Percentiles rank a stretch among this genome's conserved stretches.
Evolutionary conservation across 2,888 invertebrate genomes (phyloP).

Genomic region (Campoplex nolae): DNA sequence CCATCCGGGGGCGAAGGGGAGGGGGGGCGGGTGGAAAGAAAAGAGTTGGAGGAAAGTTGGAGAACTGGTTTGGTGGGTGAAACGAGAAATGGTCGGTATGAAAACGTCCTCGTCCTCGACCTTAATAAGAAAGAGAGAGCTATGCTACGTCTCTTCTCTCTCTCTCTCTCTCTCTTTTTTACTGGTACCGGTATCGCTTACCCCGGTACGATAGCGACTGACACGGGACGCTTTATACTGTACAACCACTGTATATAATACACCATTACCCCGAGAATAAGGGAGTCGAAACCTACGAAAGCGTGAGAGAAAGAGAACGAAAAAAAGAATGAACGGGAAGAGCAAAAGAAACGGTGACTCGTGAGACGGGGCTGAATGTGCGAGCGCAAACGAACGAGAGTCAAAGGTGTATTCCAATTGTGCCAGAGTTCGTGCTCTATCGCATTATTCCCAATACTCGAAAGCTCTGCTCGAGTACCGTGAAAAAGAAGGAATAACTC

Average conservation of each 20-base stretch:
- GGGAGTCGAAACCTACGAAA: constrained; percentile 25
- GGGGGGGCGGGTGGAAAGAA: constrained; percentile 1
- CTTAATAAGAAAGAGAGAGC: constrained; percentile 62
- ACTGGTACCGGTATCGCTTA: constrained; percentile 30
- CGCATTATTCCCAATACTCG: constrained; percentile 42
- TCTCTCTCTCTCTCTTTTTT: constrained; percentile 20
- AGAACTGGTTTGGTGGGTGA: neutral
- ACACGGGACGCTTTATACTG: constrained; percentile 25
- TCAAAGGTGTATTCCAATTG: constrained; percentile 42
- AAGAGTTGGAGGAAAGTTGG: constrained; percentile 11
- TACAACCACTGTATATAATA: constrained; percentile 18
- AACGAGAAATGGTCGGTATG: constrained; percentile 53
- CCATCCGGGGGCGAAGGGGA: neutral
- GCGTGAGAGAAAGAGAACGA: constrained; percentile 4
- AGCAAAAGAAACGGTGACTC: constrained; percentile 10
- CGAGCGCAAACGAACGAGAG: constrained; percentile 48
- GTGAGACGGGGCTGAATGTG: constrained; percentile 35
- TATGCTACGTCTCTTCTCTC: constrained; percentile 17
- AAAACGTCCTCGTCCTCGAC: constrained; percentile 63
- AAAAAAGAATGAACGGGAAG: neutral
- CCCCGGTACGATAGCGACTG: constrained; percentile 42
- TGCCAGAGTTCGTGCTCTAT: constrained; percentile 59
- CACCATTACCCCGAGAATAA: constrained; percentile 42
- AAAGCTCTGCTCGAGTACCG: constrained; percentile 21
- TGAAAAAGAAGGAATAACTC: constrained; percentile 31